These are phyloP conservation scores for Zaprionus ornatus DNA, from an alignment of 1,140 invertebrate species.

Conservation along the genomic window DNA sequence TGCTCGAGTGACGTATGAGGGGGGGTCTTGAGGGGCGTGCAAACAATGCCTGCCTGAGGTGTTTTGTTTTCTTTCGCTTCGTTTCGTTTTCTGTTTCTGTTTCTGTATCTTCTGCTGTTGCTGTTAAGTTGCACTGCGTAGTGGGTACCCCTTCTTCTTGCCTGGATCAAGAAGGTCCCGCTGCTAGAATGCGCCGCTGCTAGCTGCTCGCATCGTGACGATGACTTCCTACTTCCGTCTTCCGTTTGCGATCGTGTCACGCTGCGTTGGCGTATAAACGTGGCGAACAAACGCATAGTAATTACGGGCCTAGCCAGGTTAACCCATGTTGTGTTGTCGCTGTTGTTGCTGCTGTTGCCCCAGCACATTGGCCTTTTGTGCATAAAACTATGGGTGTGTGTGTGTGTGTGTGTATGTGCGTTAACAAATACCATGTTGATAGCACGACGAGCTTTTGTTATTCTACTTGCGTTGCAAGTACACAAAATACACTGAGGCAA, in stretches of 20 bases:
- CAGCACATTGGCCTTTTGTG: slow-evolving; percentile 40
- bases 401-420: background rate
- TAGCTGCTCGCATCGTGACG: slow-evolving; percentile 30
- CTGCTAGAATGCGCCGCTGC: slow-evolving; percentile 24
- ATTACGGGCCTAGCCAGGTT: slow-evolving; percentile 34
- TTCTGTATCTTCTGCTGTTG: too few species aligned
- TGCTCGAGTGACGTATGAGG: slow-evolving; percentile 6
- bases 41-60: slow-evolving; percentile 30
- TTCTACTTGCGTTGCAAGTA: slow-evolving; percentile 32
- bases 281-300: slow-evolving; percentile 29
- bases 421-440: slow-evolving; percentile 18
- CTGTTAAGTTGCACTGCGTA: background rate
- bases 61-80: slow-evolving; percentile 4
- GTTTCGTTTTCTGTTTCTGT: background rate
- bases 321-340: slow-evolving; percentile 4
- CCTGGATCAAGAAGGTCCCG: slow-evolving; percentile 2
- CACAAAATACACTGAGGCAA: slow-evolving; percentile 29
- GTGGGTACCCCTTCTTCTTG: background rate
- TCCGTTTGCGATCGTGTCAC: slow-evolving; percentile 38
- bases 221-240: slow-evolving; percentile 60
- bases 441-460: slow-evolving; percentile 33
- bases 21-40: slow-evolving; percentile 4
- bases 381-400: background rate
- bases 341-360: background rate
- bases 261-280: slow-evolving; percentile 47